These are phyloP conservation scores for Illadopsis cleaveri DNA, from an alignment of 2,113 vertebrate species.

Conservation along the genomic window DNA sequence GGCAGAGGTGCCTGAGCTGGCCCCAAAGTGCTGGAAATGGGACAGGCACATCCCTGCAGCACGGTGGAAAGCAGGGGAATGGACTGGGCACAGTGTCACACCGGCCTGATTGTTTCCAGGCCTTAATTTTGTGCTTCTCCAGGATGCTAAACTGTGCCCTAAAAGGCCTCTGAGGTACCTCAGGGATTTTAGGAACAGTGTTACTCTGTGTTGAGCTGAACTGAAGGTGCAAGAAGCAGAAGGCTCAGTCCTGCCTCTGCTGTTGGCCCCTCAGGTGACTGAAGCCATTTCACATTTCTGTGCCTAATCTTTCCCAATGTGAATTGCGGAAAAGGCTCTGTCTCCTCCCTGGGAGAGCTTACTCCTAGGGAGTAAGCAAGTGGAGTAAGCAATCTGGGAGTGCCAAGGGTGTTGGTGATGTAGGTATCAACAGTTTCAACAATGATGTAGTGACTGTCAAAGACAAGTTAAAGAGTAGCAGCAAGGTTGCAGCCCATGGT, in stretches of 20 bases:
- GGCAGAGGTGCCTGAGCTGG: not conserved
- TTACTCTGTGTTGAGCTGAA: not conserved
- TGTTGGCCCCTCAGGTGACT: fast-evolving
- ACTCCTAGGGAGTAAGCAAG: not conserved
- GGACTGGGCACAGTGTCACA: not conserved
- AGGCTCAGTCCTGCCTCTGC: not conserved
- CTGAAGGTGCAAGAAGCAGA: not conserved
- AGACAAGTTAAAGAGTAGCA: not conserved
- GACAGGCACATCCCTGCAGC: not conserved
- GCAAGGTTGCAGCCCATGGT: not conserved
- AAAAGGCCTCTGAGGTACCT: not conserved
- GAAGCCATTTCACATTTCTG: not conserved
- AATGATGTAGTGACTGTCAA: not conserved
- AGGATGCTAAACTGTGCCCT: not conserved
- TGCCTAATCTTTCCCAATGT: fast-evolving
- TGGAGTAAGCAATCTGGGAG: not conserved
- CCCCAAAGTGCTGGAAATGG: not conserved
- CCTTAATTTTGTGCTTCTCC: not conserved
- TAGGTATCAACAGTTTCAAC: not conserved
- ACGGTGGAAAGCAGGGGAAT: fast-evolving
- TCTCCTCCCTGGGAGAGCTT: not conserved
- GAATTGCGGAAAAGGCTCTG: not conserved
- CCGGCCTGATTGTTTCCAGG: fast-evolving
- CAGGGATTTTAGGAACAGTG: not conserved
- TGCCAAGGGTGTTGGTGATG: not conserved